Percentiles rank a stretch among this genome's conserved stretches.
phyloP scores from a whole-genome alignment of 2,797 vertebrate species.

The Melanotaenia pygmaea region DNA sequence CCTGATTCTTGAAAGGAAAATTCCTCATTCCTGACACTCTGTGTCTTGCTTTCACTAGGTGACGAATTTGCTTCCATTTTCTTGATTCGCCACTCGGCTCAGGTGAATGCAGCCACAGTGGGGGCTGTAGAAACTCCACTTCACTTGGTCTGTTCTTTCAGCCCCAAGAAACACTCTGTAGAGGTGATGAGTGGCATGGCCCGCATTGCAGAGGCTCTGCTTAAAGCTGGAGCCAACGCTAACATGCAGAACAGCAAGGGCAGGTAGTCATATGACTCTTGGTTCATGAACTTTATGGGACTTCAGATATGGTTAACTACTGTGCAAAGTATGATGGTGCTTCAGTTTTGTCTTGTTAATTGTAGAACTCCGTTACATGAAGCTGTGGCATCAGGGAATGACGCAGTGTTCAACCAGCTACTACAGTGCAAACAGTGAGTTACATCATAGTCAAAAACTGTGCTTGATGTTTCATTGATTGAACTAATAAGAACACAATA shows the following conservation, averaged over 20 bases:
- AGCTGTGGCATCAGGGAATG: slow-evolving; percentile 92
- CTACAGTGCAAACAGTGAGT: slow-evolving; percentile 98
- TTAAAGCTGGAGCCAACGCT: slow-evolving; percentile 94
- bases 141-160: slow-evolving; percentile 94
- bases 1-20: not conserved
- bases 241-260: slow-evolving; percentile 97
- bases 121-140: slow-evolving; percentile 95
- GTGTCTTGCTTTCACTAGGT: slow-evolving; percentile 69
- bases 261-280: slow-evolving; percentile 80
- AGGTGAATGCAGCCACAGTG: slow-evolving; percentile 92
- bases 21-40: not conserved
- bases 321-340: not conserved
- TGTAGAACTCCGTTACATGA: slow-evolving; percentile 92
- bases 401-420: slow-evolving; percentile 94
- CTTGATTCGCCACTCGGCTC: slow-evolving; percentile 93
- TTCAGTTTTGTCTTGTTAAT: slow-evolving; percentile 19
- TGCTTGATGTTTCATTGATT: not conserved
- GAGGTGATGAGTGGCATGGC: slow-evolving; percentile 93
- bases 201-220: slow-evolving; percentile 90
- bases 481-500: not conserved
- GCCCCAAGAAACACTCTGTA: slow-evolving; percentile 88
- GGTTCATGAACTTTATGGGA: not conserved
- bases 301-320: not conserved
- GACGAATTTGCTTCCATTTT: slow-evolving; percentile 96
- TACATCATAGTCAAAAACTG: not conserved